Base-by-base conservation (phyloP, 2,888 invertebrate genomes). In the Ophion slaviceki region DNA sequence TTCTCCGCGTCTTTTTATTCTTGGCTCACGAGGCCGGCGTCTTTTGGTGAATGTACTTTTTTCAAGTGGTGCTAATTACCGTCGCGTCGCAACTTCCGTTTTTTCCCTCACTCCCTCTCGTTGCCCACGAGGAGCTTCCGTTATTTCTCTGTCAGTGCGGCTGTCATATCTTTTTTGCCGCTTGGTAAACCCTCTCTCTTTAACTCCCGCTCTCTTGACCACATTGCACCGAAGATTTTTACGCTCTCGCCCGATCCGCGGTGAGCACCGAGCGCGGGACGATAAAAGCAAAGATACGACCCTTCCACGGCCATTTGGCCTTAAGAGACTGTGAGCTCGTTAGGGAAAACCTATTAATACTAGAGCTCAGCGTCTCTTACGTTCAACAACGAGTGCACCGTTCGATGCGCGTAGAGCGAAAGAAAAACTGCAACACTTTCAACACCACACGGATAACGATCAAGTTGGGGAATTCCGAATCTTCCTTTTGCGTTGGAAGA, bases 271-370 rank as follows among this genome's bases (percentile, higher is more conserved):
- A 87, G 80, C 67, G 82, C 77, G 75, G 76, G 80, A 70, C 78
- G 82, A 82, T 85, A 85, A 85, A 87, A 79, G 61, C 64, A 4
- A 68, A 86, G 79, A 82, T 82, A 84, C 79, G 79, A 82, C 71
- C 57, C 76, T 71, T 80, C 75, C 57, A 36, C 66, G 76, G 70
- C 81, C 79, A 78, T 78, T 86, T 75, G 66, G 57, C 70, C 67
- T 68, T 81, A 57, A 84, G 75, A 79, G 64, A 76, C 75, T 1
- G 14, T 24, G 59, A 70, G 59, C 57, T 74, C 45, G 40, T 17
- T 53, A 64, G 32, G 75, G 8, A 61, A 76, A 75, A 75, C 32
- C 64, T 75, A 78, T 82, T 71, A 66, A 75, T 66, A 75, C 75
- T 20, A 24, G 14, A 28, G 17, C 45, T 62, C 24, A 20, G 24